Percentiles rank a stretch among this genome's conserved stretches.
Conservation (phyloP, 2,797 vertebrate species). For the Pogonophryne albipinna region DNA sequence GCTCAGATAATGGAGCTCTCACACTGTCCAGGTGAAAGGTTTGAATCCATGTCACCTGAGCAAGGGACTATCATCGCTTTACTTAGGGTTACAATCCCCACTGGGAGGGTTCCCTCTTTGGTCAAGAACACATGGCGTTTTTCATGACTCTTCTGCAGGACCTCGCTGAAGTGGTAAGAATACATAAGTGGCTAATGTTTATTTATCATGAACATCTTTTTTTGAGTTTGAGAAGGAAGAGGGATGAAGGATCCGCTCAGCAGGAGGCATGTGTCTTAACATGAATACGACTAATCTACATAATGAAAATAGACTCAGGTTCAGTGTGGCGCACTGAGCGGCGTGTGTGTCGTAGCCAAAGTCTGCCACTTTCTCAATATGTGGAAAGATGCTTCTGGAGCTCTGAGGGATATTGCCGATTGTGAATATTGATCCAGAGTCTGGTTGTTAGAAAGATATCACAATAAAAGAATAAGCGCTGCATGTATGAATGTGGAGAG, state of each 20-base stretch:
- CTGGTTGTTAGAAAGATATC: slow-evolving; percentile 57
- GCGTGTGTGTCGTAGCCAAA: slow-evolving; percentile 9
- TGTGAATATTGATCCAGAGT: slow-evolving; percentile 71
- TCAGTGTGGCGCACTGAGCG: slow-evolving; percentile 19
- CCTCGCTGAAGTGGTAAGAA: slow-evolving; percentile 59
- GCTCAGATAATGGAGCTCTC: slow-evolving; percentile 47
- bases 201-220: slow-evolving; percentile 69
- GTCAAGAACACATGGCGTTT: slow-evolving; percentile 31
- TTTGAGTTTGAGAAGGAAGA: slow-evolving; percentile 37
- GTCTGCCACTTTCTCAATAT: slow-evolving; percentile 23
- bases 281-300: slow-evolving; percentile 66
- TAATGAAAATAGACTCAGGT: slow-evolving; percentile 61
- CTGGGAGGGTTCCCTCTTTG: slow-evolving; percentile 14
- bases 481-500: slow-evolving; percentile 49
- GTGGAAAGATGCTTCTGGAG: slow-evolving; percentile 38
- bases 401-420: slow-evolving; percentile 55
- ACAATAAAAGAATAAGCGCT: slow-evolving; percentile 62
- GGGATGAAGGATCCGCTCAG: slow-evolving; percentile 41
- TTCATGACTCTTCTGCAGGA: slow-evolving; percentile 7
- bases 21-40: slow-evolving; percentile 31
- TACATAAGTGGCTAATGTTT: slow-evolving; percentile 69
- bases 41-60: slow-evolving; percentile 27
- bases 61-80: not conserved
- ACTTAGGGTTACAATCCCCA: slow-evolving; percentile 3
- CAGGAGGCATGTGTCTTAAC: slow-evolving; percentile 55